Evolutionary conservation across 1,140 invertebrate species (phyloP).

Genomic region (Laupala kohalensis): DNA sequence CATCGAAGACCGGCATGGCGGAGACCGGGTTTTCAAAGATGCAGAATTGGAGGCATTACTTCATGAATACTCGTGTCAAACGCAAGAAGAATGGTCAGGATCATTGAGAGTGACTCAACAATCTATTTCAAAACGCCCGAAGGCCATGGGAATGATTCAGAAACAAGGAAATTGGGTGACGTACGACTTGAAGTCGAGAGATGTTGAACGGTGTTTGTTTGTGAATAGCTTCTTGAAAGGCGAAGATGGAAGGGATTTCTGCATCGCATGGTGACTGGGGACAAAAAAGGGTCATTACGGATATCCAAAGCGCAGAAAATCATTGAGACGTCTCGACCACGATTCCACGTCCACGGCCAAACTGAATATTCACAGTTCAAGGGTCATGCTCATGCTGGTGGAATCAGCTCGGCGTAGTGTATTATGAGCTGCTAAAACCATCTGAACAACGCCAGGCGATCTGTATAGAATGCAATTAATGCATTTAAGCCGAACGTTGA

Average conservation of each 20-base stretch:
- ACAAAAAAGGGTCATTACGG: too few species aligned
- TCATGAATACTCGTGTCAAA: slow-evolving; percentile 19
- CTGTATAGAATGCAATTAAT: too few species aligned
- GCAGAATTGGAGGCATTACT: too few species aligned
- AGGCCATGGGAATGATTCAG: slow-evolving; percentile 21
- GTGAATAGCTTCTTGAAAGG: slow-evolving; percentile 17
- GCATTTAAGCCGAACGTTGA: too few species aligned
- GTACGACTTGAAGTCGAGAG: slow-evolving; percentile 21
- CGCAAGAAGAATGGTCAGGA: slow-evolving; percentile 16
- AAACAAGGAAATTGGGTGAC: slow-evolving; percentile 22
- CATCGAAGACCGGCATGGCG: too few species aligned
- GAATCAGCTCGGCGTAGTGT: slow-evolving; percentile 15
- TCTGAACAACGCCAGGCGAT: too few species aligned
- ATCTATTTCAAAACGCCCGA: slow-evolving; percentile 17
- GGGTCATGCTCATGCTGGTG: slow-evolving; percentile 15
- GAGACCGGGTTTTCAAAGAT: too few species aligned
- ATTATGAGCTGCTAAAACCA: slow-evolving; percentile 16
- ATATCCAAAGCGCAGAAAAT: too few species aligned
- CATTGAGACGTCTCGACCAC: neutral
- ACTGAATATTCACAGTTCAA: slow-evolving; percentile 9
- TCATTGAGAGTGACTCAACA: slow-evolving; percentile 15
- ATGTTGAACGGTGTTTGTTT: slow-evolving; percentile 15
- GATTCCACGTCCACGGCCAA: slow-evolving; percentile 13
- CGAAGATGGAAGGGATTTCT: slow-evolving; percentile 15
- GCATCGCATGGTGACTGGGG: slow-evolving; percentile 15